These are phyloP conservation scores for Tenthredo livida DNA, from an alignment of 2,888 invertebrate genomes.

Conservation along the genomic window DNA sequence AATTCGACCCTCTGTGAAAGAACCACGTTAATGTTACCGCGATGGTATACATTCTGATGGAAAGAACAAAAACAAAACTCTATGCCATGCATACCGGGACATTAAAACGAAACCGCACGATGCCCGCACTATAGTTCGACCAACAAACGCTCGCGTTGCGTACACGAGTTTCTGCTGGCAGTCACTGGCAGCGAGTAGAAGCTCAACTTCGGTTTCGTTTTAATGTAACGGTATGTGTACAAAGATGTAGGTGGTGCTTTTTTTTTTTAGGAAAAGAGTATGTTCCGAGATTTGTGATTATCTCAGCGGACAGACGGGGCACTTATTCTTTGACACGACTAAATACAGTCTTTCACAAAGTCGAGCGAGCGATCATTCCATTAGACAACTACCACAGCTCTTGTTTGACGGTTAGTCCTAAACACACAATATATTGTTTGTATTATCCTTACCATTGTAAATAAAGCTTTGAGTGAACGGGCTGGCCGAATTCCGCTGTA, in stretches of 20 bases:
- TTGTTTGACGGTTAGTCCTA: conserved; percentile 37
- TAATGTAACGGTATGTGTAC: no score
- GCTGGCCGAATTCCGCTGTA: neutral
- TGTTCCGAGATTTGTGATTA: neutral
- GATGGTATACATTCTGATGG: neutral
- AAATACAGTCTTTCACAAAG: neutral
- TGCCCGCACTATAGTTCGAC: no score
- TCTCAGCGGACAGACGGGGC: neutral
- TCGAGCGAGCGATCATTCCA: conserved; percentile 39
- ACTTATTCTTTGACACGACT: neutral
- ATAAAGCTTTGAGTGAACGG: conserved; percentile 23
- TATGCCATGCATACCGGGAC: no score
- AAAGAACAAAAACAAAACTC: neutral
- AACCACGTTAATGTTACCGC: no score
- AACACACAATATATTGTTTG: conserved; percentile 21
- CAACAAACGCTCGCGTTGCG: no score
- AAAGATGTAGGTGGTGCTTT: neutral
- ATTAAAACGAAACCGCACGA: no score
- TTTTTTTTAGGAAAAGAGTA: neutral
- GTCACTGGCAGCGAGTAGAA: no score
- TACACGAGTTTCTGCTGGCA: no score
- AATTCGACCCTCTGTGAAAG: no score
- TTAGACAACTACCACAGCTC: conserved; percentile 24
- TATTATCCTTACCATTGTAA: conserved; percentile 25
- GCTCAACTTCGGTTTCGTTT: no score